Conservation (phyloP, 2,797 vertebrate genomes). For the Jordanella pulchra region DNA sequence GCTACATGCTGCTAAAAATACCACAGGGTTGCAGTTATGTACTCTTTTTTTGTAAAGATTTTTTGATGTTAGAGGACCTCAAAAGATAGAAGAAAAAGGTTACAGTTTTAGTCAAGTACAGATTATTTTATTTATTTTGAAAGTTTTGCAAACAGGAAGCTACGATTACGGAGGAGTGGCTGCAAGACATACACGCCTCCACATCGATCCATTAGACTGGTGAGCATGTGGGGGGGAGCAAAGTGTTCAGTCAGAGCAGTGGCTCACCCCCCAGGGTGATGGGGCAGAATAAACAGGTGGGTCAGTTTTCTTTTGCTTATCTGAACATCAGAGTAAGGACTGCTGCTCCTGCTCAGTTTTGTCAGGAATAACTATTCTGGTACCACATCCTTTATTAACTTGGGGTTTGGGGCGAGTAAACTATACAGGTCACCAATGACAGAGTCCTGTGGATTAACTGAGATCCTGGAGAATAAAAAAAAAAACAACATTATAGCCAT, state of each 20-base stretch:
- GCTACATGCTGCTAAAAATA: background rate
- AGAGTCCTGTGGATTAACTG: too few relatives aligned
- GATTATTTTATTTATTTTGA: background rate
- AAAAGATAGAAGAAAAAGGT: background rate
- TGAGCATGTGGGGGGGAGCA: background rate
- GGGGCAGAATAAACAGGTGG: background rate
- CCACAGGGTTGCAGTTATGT: background rate
- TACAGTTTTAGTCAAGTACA: background rate
- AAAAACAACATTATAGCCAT: too few relatives aligned
- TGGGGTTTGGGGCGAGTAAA: too few relatives aligned
- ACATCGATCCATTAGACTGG: background rate
- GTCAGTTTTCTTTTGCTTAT: background rate
- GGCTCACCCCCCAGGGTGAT: background rate
- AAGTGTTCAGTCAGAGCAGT: background rate
- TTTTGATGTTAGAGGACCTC: background rate
- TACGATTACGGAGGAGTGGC: too few relatives aligned
- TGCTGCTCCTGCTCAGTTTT: too few relatives aligned
- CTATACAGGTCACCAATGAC: too few relatives aligned
- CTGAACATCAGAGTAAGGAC: background rate
- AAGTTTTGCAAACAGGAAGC: background rate
- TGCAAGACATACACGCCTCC: background rate
- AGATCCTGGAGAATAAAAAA: too few relatives aligned
- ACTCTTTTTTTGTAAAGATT: background rate
- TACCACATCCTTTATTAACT: too few relatives aligned
- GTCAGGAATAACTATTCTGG: too few relatives aligned